Conservation (phyloP, 1,140 invertebrate species). For the Mercenaria mercenaria region DNA sequence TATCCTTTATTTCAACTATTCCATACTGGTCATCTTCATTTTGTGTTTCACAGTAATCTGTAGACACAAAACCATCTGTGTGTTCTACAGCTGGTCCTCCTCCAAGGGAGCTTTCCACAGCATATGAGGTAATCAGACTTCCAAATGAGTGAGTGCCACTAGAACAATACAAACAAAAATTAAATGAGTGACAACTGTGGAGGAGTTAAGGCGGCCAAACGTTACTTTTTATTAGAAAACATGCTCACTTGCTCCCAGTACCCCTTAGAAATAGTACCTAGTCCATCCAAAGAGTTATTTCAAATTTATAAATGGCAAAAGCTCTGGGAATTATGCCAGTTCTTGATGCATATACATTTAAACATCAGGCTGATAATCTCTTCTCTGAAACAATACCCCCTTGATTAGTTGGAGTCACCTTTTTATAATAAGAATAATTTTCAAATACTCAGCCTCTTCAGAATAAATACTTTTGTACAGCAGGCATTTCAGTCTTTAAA, state of each 20-base stretch:
- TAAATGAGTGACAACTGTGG: not conserved
- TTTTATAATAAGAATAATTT: too few species aligned
- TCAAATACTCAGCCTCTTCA: too few species aligned
- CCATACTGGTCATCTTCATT: slow-evolving; percentile 66
- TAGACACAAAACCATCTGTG: slow-evolving; percentile 71
- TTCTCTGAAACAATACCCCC: too few species aligned
- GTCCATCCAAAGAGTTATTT: too few species aligned
- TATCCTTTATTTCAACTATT: slow-evolving; percentile 66
- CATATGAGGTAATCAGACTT: slow-evolving; percentile 37
- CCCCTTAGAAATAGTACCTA: too few species aligned
- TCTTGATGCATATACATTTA: too few species aligned
- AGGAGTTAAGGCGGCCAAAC: not conserved
- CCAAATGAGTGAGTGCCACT: not conserved
- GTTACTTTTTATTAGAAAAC: not conserved
- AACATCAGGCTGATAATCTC: too few species aligned
- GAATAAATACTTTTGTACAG: too few species aligned
- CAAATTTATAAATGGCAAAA: too few species aligned
- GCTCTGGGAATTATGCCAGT: too few species aligned
- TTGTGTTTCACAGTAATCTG: slow-evolving; percentile 70
- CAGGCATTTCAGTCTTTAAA: too few species aligned
- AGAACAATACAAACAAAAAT: not conserved
- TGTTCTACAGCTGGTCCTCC: slow-evolving; percentile 35
- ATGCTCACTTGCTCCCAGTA: not conserved
- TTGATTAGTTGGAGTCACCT: too few species aligned
- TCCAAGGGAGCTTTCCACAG: slow-evolving; percentile 29